These are phyloP conservation scores for Enhydra lutris DNA, from an alignment of 2,113 vertebrate species.

Conservation along the genomic window DNA sequence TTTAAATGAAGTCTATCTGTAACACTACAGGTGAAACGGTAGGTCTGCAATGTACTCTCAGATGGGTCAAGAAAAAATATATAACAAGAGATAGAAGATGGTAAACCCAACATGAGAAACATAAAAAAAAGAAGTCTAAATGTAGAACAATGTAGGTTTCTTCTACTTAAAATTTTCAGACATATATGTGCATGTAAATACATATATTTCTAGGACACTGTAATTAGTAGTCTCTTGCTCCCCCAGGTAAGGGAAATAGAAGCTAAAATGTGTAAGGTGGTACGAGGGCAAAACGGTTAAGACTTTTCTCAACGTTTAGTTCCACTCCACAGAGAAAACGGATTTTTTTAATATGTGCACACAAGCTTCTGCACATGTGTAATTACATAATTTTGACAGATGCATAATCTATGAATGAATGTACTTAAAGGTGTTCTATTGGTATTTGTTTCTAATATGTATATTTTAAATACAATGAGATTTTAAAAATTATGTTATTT, in stretches of 20 bases:
- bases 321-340: neutral
- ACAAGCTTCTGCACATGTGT: neutral
- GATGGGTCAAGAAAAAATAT: neutral
- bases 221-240: neutral
- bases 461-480: neutral
- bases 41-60: neutral
- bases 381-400: neutral
- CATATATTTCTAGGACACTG: neutral
- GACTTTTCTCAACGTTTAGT: neutral
- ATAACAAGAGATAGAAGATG: neutral
- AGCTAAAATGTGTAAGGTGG: neutral
- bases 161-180: constrained; percentile 26
- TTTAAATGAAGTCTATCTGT: neutral
- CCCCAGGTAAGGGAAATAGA: neutral
- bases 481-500: neutral
- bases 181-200: neutral
- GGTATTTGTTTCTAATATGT: neutral
- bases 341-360: neutral
- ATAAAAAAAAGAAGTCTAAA: neutral
- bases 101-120: neutral
- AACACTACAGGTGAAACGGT: neutral
- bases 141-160: neutral
- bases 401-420: neutral
- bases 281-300: neutral
- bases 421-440: neutral